phyloP scores from a whole-genome alignment of 37 sponge, comb jelly and placozoan genomes.

The Crambe crambe region DNA sequence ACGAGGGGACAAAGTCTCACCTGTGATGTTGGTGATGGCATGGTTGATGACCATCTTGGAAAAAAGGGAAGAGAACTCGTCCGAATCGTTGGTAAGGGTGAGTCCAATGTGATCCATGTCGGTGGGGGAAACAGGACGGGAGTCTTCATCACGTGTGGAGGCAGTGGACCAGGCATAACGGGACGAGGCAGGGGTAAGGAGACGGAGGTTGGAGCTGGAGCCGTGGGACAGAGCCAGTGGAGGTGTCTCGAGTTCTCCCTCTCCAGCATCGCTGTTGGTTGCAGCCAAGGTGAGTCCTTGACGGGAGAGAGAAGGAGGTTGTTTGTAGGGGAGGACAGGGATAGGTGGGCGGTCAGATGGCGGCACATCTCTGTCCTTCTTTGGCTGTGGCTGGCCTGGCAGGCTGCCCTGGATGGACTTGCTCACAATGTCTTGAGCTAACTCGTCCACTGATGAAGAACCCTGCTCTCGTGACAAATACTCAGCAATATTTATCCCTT shows the following conservation, averaged over 20 bases:
- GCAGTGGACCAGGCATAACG: conserved; percentile 76
- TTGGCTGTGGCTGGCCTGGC: not conserved
- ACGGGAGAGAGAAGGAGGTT: conserved; percentile 4
- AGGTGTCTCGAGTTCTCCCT: not conserved
- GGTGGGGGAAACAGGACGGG: conserved; percentile 64
- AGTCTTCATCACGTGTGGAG: conserved; percentile 67
- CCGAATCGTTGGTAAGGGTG: conserved; percentile 21
- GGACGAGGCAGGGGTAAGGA: conserved; percentile 18
- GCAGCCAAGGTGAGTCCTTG: not conserved
- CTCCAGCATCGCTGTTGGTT: not conserved
- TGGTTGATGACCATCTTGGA: conserved; percentile 49
- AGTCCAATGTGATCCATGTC: conserved; percentile 70
- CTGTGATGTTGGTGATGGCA: conserved; percentile 38
- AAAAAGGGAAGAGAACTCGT: conserved; percentile 49
- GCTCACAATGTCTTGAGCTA: not conserved
- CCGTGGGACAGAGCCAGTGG: not conserved
- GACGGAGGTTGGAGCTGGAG: conserved; percentile 1
- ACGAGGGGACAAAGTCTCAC: not conserved
- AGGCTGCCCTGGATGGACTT: not conserved
- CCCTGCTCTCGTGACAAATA: not conserved
- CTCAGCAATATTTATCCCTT: conserved; percentile 20
- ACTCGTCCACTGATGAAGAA: not conserved
- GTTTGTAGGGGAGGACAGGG: not conserved
- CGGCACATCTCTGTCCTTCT: too few relatives aligned
- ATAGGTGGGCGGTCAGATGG: not conserved